Base-by-base conservation (phyloP, 2,113 vertebrate species). In the Budorcas taxicolor region DNA sequence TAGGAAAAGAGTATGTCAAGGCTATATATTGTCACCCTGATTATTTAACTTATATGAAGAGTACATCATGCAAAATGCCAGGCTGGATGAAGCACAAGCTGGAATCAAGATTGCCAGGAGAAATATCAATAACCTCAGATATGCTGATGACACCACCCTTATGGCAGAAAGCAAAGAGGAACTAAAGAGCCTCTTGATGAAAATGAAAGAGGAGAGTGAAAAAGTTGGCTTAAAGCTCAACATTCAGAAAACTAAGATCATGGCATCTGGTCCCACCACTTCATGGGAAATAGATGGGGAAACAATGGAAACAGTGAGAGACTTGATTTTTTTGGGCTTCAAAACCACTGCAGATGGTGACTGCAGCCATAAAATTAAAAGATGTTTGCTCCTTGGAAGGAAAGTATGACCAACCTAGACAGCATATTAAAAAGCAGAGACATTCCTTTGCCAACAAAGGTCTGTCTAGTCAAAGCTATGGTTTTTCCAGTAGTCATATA, bases 301-400 rank as follows among this genome's bases (percentile, higher is more conserved):
- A 67, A 67, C 64, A 36, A 21, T 21, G 64, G 64, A 36, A 67
- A 67, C 17, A 67, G 33, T 36, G 64, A 5, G 4, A 5, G 33
- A 67, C 33, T n/a, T 67, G n/a, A 21, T 67, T 67, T 67, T n/a
- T 0, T 0, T 0, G 64, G 64, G 64, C 64, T 67, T 4, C 17
- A 10, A 36, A 67, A 67, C 9, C 64, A 67, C 64, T 5, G 16
- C 64, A 67, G 64, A 36, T 67, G 33, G 8, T 67, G 33, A 67
- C 4, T 36, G 64, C 33, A 67, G 33, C 8, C 64, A 36, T 36
- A n/a, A 67, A 36, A 67, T 67, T 67, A 67, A 67, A 67, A 36
- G n/a, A 71, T 4, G 9, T 17, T 36, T 71, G 19, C 33, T 36
- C 64, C 17, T 71, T 36, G n/a, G 64, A 36, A 71, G n/a, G 33